Conservation (phyloP, 2,113 vertebrate species). For the Malurus alboscapulatus region DNA sequence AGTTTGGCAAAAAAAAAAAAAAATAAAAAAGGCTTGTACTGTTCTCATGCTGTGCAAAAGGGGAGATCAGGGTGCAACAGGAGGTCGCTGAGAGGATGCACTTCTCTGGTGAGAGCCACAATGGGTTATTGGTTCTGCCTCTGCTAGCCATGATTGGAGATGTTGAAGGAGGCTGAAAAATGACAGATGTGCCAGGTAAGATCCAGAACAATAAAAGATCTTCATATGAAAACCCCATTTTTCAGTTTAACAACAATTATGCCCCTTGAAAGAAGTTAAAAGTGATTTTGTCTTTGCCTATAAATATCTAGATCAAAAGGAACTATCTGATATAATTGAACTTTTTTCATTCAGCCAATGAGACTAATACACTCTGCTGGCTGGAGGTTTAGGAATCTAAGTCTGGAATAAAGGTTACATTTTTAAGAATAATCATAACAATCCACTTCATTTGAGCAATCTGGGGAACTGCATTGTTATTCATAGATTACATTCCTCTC, state of each 20-base stretch:
- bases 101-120: not conserved
- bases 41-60: not conserved
- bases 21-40: not conserved
- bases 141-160: not conserved
- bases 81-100: not conserved
- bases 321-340: not conserved
- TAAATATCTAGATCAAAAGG: not conserved
- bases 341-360: not conserved
- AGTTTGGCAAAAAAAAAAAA: not conserved
- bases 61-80: not conserved
- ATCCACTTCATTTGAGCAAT: constrained; percentile 27
- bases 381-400: not conserved
- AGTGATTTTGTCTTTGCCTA: not conserved
- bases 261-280: not conserved
- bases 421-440: constrained; percentile 5
- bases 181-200: not conserved
- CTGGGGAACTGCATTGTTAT: constrained; percentile 20
- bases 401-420: not conserved
- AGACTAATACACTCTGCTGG: not conserved
- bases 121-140: not conserved
- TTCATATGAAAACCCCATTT: not conserved
- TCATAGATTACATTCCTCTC: constrained; percentile 39
- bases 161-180: not conserved
- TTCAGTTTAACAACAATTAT: not conserved
- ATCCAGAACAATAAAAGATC: not conserved